These are phyloP conservation scores for Pyrrhia umbra DNA, from an alignment of 2,888 invertebrate genomes.

Conservation along the genomic window DNA sequence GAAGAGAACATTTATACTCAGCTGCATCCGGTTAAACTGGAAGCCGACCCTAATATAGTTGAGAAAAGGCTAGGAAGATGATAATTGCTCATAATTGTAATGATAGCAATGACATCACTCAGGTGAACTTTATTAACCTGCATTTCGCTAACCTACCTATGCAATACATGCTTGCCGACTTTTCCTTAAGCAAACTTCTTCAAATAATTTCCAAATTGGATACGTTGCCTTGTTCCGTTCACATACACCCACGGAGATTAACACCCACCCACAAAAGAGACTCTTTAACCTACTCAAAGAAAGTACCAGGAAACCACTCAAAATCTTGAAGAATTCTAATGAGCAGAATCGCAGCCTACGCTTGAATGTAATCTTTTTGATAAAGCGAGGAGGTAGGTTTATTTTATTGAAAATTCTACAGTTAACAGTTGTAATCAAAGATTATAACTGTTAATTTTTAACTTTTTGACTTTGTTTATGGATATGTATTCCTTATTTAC, in stretches of 20 bases:
- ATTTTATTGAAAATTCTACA: conserved; percentile 6
- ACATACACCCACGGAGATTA: conserved; percentile 51
- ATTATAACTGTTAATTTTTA: background rate
- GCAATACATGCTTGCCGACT: background rate
- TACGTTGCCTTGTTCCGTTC: conserved; percentile 48
- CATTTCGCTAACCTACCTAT: background rate
- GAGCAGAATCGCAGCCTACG: conserved; percentile 17
- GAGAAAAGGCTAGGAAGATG: no score
- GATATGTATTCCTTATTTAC: conserved; percentile 45
- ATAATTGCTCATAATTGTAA: no score
- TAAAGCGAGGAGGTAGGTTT: conserved; percentile 4
- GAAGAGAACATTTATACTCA: no score
- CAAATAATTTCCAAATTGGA: conserved; percentile 1
- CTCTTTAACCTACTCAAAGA: conserved; percentile 38
- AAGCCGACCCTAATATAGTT: no score
- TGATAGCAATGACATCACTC: no score
- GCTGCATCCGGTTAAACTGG: no score
- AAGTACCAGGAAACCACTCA: conserved; percentile 17
- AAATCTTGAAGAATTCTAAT: conserved; percentile 5
- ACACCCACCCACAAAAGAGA: conserved; percentile 46
- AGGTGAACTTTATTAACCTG: background rate
- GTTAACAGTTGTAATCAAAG: background rate
- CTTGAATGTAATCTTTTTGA: conserved; percentile 9
- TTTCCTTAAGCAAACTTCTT: background rate
- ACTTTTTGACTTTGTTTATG: conserved; percentile 17